These are phyloP conservation scores for Tetrao urogallus DNA, from an alignment of 2,113 vertebrate genomes.

Conservation along the genomic window DNA sequence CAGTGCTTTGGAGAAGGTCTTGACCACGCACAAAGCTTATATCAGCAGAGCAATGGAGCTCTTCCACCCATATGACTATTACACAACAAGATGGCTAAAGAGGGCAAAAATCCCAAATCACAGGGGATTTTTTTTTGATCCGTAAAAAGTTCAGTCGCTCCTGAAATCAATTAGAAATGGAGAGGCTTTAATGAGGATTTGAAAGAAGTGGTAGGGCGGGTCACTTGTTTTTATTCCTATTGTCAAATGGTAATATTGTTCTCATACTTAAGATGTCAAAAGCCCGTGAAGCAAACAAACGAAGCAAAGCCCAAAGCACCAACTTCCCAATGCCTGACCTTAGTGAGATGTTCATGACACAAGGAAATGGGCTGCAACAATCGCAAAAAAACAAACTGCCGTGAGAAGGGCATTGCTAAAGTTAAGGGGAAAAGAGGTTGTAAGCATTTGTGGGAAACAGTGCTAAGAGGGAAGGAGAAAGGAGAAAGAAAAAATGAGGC, in stretches of 20 bases:
- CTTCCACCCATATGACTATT: background rate
- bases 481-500: background rate
- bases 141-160: background rate
- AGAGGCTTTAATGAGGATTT: background rate
- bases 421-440: background rate
- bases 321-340: background rate
- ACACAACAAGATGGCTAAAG: background rate
- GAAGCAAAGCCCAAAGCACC: background rate
- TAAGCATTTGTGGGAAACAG: constrained; percentile 7
- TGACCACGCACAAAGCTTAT: background rate
- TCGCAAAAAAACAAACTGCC: background rate
- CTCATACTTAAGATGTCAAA: background rate
- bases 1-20: background rate
- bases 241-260: background rate
- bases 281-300: background rate
- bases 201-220: background rate
- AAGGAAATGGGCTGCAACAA: background rate
- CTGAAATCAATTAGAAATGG: background rate
- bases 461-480: background rate
- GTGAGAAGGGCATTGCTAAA: background rate
- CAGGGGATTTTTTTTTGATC: background rate
- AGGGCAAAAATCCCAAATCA: background rate
- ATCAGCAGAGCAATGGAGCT: background rate
- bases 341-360: background rate
- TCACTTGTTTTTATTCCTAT: background rate